Base-by-base conservation (phyloP, 2,888 invertebrate species). In the Ectropis crepuscularia region DNA sequence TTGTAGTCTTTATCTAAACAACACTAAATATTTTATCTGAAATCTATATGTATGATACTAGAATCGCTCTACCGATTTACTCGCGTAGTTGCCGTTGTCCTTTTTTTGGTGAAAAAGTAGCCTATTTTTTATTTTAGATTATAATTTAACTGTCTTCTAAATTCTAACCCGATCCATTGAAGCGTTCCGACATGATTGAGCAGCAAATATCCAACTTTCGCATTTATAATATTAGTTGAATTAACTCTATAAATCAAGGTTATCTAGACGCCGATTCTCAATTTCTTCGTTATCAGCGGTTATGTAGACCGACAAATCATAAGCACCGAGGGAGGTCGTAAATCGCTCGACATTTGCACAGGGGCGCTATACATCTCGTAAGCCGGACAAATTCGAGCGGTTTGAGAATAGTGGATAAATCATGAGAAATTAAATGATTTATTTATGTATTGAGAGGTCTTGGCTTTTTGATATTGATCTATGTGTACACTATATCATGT, bases 361-460 rank as follows among this genome's bases (percentile, higher is more conserved):
- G 71, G 72, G 79, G 75, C 69, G 67, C 84, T 79, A 87, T 86
- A 78, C 83, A 77, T 85, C 82, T 83, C 75, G 78, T 79, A 73
- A 80, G 81, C 82, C 77, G 79, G 84, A 88, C 89, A 88, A 88
- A 88, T 87, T 80, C 80, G 70, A 71, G 65, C 74, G 78, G 77
- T 84, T 76, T 68, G 65, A 75, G 67, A 71, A 71, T 72, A 60
- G 69, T 60, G 78, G 77, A 87, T 89, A 88, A 85, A 86, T 84
- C 80, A 82, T 73, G 67, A 72, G 79, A 78, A 86, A 83, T 79
- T 73, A 76, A 79, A 74, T 66, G 64, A 54, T 58, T 1, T 53
- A 57, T 43, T 65, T 51, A 64, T 60, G 43, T 42, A 43, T 39
- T 10, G 42, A 45, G 42, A 16, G 7, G 11, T 55, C 37, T 16